Base-by-base conservation (phyloP, 1,140 invertebrate genomes). In the Ostrea edulis region DNA sequence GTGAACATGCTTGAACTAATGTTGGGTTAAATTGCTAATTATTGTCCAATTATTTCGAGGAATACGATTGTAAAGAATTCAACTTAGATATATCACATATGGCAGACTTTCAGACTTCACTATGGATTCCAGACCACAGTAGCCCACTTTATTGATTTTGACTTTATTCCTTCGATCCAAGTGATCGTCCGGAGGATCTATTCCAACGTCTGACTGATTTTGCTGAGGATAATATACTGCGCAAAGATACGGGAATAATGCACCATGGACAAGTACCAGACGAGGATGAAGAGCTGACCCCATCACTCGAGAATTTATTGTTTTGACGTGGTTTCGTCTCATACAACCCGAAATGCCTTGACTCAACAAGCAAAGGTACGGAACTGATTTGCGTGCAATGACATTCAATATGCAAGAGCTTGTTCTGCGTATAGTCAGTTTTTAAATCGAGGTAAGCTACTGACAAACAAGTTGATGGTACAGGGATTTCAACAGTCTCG, bases 141-240 rank as follows among this genome's bases (percentile, higher is more conserved):
- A n/a, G 22, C 52, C 12, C 82, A 89, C 54, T 92, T 91, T 35
- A 20, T 90, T 0, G 86, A 91, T n/a, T n/a, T 91, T 25, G 65
- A 68, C 17, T 17, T 9, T 17, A 90, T 89, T 12, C 35, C 8
- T 20, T 82, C 0, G 52, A 90, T 5, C 86, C 88, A 8, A 82
- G 65, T 22, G 89, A 90, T n/a, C 20, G 87, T 29, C 90, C 90
- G 4, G 89, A 91, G 71, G 87, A 90, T 84, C 68, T 91, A 9
- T 91, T 68, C 51, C 90, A 91, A 71, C n/a, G 89, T 14, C 20
- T 91, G 4, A 86, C 81, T 8, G 87, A 87, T 17, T 91, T 91
- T 82, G 51, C 89, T 4, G 89, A 89, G 25, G 90, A 91, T 25
- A 90, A 86, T 68, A 53, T 91, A 0, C 85, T 89, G 0, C 82